Evolutionary conservation across 2,797 vertebrate genomes (phyloP).

Genomic region (Hybognathus amarus): DNA sequence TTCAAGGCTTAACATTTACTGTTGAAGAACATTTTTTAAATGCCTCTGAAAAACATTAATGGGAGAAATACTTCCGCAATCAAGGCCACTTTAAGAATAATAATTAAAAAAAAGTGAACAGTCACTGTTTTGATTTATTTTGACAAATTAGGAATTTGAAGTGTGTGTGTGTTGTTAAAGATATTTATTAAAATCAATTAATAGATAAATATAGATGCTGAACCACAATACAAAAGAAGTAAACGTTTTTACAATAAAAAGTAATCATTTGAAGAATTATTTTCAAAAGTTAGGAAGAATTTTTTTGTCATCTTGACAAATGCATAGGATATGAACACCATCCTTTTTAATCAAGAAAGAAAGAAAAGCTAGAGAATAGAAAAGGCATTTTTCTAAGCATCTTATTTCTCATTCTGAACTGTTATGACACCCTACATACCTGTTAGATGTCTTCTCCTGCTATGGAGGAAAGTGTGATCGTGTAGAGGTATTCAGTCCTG

Average conservation of each 20-base stretch:
- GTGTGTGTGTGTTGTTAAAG: neutral
- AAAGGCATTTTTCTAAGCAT: neutral
- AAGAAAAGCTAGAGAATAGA: neutral
- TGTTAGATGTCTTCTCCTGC: neutral
- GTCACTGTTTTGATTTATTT: neutral
- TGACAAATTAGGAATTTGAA: neutral
- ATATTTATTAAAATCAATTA: neutral
- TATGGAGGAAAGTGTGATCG: conserved; percentile 8
- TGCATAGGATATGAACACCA: no score
- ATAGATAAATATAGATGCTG: neutral
- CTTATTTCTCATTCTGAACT: neutral
- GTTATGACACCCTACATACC: conserved; percentile 1
- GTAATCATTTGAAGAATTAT: neutral
- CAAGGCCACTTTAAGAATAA: conserved; percentile 5
- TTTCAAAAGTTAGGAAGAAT: neutral
- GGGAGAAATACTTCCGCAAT: neutral
- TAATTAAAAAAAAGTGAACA: neutral
- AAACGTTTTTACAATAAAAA: neutral
- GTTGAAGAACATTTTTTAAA: neutral
- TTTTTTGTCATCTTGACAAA: neutral
- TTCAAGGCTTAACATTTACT: neutral
- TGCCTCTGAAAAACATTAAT: neutral
- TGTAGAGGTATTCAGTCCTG: neutral
- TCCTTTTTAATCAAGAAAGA: neutral
- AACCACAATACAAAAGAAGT: neutral